phyloP scores from a whole-genome alignment of 1,140 invertebrate genomes.

The Drosophila bifasciata region DNA sequence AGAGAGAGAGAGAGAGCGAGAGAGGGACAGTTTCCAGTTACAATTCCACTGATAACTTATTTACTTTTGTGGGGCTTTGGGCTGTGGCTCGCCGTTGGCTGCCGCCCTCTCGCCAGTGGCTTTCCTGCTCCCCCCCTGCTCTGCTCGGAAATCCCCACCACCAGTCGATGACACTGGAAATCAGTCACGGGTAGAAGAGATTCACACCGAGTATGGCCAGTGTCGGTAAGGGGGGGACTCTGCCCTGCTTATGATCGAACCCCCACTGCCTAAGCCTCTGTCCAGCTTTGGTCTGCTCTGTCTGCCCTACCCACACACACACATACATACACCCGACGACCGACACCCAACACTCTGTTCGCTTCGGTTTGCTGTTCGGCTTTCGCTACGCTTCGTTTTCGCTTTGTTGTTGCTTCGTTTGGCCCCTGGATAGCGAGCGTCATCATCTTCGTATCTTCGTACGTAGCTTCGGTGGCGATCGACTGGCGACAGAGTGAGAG shows the following conservation, averaged over 20 bases:
- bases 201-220: too few relatives aligned
- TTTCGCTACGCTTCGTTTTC: constrained; percentile 14
- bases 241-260: too few relatives aligned
- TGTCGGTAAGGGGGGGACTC: too few relatives aligned
- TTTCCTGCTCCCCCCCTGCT: constrained; percentile 5
- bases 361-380: constrained; percentile 22
- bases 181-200: too few relatives aligned
- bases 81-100: constrained; percentile 55
- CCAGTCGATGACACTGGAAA: too few relatives aligned
- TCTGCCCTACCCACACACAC: neutral
- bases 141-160: neutral
- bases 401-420: too few relatives aligned
- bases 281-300: neutral
- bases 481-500: constrained; percentile 36
- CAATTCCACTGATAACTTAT: constrained; percentile 79
- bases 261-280: too few relatives aligned
- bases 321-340: too few relatives aligned
- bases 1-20: neutral
- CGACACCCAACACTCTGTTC: constrained; percentile 1
- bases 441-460: constrained; percentile 7
- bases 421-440: too few relatives aligned
- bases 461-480: constrained; percentile 25
- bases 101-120: constrained; percentile 14
- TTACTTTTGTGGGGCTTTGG: constrained; percentile 71
- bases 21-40: constrained; percentile 63